Conservation (phyloP, 2,113 vertebrate species). For the Ceyx cyanopectus region DNA sequence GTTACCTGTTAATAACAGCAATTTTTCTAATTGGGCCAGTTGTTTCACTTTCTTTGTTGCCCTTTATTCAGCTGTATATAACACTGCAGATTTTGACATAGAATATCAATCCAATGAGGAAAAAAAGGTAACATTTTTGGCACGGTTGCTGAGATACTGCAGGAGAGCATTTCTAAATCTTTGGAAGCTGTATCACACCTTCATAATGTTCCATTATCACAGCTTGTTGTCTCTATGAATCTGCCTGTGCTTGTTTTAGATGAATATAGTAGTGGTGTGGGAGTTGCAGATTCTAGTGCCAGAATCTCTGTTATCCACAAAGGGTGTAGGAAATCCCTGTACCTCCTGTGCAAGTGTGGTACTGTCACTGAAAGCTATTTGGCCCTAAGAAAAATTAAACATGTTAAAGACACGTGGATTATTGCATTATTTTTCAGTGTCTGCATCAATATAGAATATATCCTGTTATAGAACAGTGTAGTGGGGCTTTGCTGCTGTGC, state of each 20-base stretch:
- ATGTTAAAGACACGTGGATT: not conserved
- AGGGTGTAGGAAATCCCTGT: not conserved
- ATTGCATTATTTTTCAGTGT: not conserved
- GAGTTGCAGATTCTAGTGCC: not conserved
- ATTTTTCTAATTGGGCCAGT: not conserved
- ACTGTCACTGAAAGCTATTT: not conserved
- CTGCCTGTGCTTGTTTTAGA: conserved; percentile 37
- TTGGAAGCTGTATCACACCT: not conserved
- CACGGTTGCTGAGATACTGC: not conserved
- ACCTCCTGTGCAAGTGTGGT: not conserved
- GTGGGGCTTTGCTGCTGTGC: too few species aligned
- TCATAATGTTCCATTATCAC: not conserved
- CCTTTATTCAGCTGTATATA: not conserved
- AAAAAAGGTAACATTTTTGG: not conserved
- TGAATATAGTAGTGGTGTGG: not conserved
- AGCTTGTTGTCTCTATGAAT: not conserved
- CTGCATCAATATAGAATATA: too few species aligned
- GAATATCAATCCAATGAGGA: not conserved
- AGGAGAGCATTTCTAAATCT: not conserved
- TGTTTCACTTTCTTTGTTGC: not conserved
- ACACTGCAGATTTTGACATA: not conserved
- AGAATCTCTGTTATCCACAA: not conserved
- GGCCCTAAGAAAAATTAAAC: not conserved
- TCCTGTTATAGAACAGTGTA: too few species aligned
- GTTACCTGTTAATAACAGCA: not conserved